Base-by-base conservation (phyloP, 2,113 vertebrate species). In the Callorhinus ursinus region DNA sequence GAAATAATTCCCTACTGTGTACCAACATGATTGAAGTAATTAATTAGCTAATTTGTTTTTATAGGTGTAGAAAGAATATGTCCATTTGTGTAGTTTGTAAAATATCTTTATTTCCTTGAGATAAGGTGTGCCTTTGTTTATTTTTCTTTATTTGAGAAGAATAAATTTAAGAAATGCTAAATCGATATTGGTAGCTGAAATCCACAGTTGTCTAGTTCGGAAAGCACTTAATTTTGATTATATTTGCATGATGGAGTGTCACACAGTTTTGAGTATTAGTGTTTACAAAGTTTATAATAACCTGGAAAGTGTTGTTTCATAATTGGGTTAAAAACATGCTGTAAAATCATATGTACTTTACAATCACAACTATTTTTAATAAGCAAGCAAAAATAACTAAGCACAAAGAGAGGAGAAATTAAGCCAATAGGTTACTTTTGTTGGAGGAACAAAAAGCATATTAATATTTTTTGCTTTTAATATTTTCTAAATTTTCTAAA, bases 111-210 rank as follows among this genome's bases (percentile, higher is more conserved):
- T 89, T 93, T 86, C 2, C 46, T 90, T 33, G 24, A 57, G 15
- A 42, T 86, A 51, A 55, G 24, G 24, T 85, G 36, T 39, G 28
- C 22, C 26, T 76, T 90, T 53, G 36, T 95, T 74, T 51, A 53
- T 95, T 81, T 96, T 39, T 57, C 39, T 61, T 71, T 92, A 71
- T 63, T 88, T 31, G 19, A 88, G 39, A 88, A 91, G 28, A 87
- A 53, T 77, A 7, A 69, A 82, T 71, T 71, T 77, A 87, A 65
- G 53, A 72, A 87, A 16, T 71, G n/a, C 22, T 67, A 19, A n/a
- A n/a, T 85, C 36, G 85, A 0, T 72, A 42, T 65, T 65, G 71
- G 8, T 53, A 85, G 51, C 57, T 11, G 55, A 84, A 84, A 79
- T 79, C 7, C 76, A n/a, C 8, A 96, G 49, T 83, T 83, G n/a